Evolutionary conservation across 92 coral and sea anemone genomes (phyloP), one percentile per base, ranked within the genome.

Genomic region (Palythoa grandis): DNA sequence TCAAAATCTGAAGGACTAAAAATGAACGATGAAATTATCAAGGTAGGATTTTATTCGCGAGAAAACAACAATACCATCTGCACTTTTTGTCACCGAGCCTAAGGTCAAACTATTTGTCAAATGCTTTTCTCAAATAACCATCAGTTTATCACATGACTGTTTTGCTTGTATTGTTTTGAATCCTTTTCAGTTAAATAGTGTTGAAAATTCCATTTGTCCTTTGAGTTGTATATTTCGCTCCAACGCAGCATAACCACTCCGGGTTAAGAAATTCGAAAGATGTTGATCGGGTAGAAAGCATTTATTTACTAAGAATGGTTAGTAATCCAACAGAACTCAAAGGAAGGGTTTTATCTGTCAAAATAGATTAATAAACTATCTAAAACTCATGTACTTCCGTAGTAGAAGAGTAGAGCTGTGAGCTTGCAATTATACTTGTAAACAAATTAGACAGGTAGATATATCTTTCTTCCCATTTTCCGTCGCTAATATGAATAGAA

Each of bases 1-100:
- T 94, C 99, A 79, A 92, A 94, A 88, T 65, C 89, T 68, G 94
- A 90, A 78, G 98, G 98, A 19, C 76, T 96, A 53, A 91, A 90
- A 74, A 92, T 95, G 25, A 92, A 93, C 72, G 99, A 96, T 87
- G 80, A 91, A 88, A 95, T 96, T 40, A 52, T 96, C 54, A 90
- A 96, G 99, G 99, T 96, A 91, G 35, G 74, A 23, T 22, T 48
- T 63, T 85, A 19, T 76, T 70, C 77, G 70, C 76, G 39, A 53
- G 40, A 54, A 71, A 77, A 54, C 60, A 69, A 70, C 77, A 66
- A 23, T 22, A 40, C 50, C 78, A 79, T 85, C 70, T 85, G 74
- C 76, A 72, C 38, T 43, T 52, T 56, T 89, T 88, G 88, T 76
- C 80, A 47, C 78, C 29, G 79, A 75, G 72, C 88, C 60, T 78